Conservation (phyloP, 1,140 invertebrate species). For the Drosophila setifemur region DNA sequence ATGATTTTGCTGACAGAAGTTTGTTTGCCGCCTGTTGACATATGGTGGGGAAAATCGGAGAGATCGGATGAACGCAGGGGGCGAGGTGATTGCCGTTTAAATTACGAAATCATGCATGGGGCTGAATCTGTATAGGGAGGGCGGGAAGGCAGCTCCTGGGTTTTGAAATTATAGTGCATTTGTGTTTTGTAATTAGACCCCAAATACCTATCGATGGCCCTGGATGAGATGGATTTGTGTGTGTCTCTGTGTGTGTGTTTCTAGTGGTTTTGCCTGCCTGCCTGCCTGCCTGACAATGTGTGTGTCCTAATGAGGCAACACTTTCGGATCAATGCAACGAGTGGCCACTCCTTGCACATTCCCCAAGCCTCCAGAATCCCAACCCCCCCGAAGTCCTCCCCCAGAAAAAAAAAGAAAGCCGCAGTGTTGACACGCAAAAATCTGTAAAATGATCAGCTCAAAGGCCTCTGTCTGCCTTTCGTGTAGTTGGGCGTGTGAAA, state of each 20-base stretch:
- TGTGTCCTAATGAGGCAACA: constrained; percentile 45
- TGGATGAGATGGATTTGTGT: constrained; percentile 6
- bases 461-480: neutral
- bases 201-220: constrained; percentile 53
- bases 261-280: constrained; percentile 1
- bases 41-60: constrained; percentile 7
- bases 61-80: neutral
- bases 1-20: constrained; percentile 70
- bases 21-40: constrained; percentile 51
- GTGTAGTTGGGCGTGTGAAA: constrained; percentile 6
- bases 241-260: neutral
- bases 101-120: constrained; percentile 68
- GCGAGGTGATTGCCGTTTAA: constrained; percentile 70
- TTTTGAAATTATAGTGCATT: constrained; percentile 72
- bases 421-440: constrained; percentile 49
- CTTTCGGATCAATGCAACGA: constrained; percentile 14
- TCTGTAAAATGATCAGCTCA: constrained; percentile 48
- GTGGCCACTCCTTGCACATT: neutral
- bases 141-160: constrained; percentile 3
- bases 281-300: too few relatives aligned
- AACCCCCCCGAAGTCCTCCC: neutral
- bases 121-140: constrained; percentile 15
- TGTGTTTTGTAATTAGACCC: constrained; percentile 75
- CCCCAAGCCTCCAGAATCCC: too few relatives aligned
- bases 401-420: constrained; percentile 26